These are phyloP conservation scores for Pygoscelis antarcticus DNA, from an alignment of 2,113 vertebrate species.

Conservation along the genomic window DNA sequence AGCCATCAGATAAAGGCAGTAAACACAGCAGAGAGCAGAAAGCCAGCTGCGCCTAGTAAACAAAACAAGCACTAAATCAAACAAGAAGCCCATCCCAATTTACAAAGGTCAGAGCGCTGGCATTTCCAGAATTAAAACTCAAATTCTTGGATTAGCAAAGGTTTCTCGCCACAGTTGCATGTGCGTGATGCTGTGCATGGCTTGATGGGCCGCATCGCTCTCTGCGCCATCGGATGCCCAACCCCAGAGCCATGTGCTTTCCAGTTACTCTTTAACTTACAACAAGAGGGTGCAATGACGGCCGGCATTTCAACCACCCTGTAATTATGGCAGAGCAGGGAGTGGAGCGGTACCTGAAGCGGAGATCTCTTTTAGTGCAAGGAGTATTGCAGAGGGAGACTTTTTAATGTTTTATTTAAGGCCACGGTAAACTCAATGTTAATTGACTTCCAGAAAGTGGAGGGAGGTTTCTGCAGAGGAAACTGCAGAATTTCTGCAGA, in stretches of 20 bases:
- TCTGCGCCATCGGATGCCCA: accelerated
- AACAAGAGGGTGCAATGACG: accelerated
- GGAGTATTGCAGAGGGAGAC: background rate
- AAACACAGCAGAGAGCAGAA: background rate
- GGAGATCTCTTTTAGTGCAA: background rate
- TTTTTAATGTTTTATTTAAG: background rate
- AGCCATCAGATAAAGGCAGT: background rate
- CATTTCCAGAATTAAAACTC: background rate
- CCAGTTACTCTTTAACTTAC: background rate
- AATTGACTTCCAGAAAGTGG: background rate
- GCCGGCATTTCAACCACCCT: background rate
- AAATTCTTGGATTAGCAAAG: background rate
- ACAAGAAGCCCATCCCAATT: background rate
- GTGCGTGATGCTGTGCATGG: accelerated
- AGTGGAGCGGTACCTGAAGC: background rate
- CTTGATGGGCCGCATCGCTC: accelerated
- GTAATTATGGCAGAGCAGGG: background rate
- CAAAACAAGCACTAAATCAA: background rate
- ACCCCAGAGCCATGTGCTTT: accelerated
- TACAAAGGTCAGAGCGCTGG: background rate
- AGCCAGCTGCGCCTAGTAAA: background rate
- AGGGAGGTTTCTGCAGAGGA: background rate
- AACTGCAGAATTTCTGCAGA: background rate
- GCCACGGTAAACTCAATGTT: background rate
- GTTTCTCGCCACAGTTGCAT: background rate